Conservation (phyloP, 2,888 invertebrate species). For the Dugesia japonica region DNA sequence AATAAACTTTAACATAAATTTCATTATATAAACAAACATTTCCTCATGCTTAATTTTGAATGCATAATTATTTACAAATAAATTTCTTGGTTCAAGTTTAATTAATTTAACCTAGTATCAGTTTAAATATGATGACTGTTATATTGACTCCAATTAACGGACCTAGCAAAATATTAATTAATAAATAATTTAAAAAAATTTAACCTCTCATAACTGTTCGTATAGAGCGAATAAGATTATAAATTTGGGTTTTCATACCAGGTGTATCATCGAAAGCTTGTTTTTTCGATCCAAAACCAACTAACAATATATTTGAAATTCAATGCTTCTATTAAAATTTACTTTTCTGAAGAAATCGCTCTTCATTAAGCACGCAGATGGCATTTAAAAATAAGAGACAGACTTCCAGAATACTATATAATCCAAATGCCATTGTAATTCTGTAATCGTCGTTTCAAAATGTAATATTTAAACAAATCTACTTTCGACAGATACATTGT, state of each 20-base stretch:
- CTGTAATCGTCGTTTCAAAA: neutral
- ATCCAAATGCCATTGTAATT: neutral
- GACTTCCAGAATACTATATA: neutral
- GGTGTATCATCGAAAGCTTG: constrained; percentile 71
- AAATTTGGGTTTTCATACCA: constrained; percentile 66
- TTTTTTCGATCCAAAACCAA: constrained; percentile 69
- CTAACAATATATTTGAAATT: constrained; percentile 51
- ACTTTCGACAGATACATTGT: too few species aligned
- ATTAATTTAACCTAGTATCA: neutral
- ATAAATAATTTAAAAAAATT: neutral
- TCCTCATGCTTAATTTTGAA: too few species aligned
- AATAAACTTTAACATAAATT: too few species aligned
- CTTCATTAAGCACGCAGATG: neutral
- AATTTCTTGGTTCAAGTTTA: neutral
- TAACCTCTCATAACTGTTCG: constrained; percentile 90
- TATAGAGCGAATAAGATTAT: constrained; percentile 77
- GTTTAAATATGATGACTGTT: neutral
- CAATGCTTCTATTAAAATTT: neutral
- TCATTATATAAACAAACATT: too few species aligned
- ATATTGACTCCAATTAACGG: neutral
- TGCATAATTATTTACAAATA: neutral
- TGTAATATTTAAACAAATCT: neutral
- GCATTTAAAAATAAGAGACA: neutral
- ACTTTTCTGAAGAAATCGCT: constrained; percentile 3
- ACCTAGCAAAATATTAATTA: neutral